Base-by-base conservation (phyloP, 2,797 vertebrate species). In the Acestrorhynchus altus region DNA sequence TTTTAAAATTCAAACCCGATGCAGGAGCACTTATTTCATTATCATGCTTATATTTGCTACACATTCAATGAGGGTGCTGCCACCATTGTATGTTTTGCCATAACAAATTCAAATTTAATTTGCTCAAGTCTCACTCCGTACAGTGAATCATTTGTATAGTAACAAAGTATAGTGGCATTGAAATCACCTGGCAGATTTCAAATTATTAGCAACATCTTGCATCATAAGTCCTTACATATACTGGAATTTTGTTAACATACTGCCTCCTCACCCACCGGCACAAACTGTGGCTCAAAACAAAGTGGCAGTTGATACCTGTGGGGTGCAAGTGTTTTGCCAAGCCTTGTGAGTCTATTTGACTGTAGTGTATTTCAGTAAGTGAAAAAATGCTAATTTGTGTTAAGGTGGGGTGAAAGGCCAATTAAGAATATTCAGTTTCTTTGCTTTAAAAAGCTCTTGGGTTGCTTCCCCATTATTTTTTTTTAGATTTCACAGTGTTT, bases 1-100 rank as follows among this genome's bases (percentile, higher is more conserved):
- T 24, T 67, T 54, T 66, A 26, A 56, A 74, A 65, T 39, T 66
- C 49, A 24, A 20, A 18, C 20, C 12, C 20, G 24, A 61, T 46
- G 26, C 42, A 49, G 13, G 13, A 64, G 46, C 49, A 26, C 47
- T 44, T 35, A n/a, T 1, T 10, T 47, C 31, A 35, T 47, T 47
- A 59, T 59, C 10, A 13, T 24, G 18, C 22, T 47, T 31, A 24
- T 39, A 59, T 8, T 3, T 35, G 2, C 31, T 35, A 35, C 31
- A 35, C 31, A 56, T 74, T 40, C 59, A 16, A 67, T 20, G 35
- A 15, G 60, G 31, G 26, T 15, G 7, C 28, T 40, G 20, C 39
- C 20, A n/a, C 56, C 15, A 52, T 40, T 61, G 22, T 13, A 20
- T 61, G n/a, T 51, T 20, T 69, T 59, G n/a, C 7, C 20, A 13